These are phyloP conservation scores for Danio albolineatus DNA, from an alignment of 2,797 vertebrate genomes.

Conservation along the genomic window DNA sequence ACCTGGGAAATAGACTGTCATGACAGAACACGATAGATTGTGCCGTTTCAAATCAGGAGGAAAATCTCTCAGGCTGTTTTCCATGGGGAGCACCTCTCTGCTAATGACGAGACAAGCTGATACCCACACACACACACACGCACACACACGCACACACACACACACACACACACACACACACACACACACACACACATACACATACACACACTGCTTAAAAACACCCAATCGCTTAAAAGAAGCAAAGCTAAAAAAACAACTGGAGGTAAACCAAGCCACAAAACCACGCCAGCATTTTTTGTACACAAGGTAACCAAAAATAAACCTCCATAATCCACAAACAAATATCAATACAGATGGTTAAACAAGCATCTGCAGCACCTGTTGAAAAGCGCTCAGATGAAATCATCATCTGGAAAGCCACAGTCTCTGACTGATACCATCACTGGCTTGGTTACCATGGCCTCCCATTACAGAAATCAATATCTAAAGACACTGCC, in stretches of 20 bases:
- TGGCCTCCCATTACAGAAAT: constrained; percentile 63
- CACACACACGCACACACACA: too few relatives aligned
- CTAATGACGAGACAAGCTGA: constrained; percentile 17
- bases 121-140: background rate
- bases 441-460: constrained; percentile 60
- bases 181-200: background rate
- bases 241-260: background rate
- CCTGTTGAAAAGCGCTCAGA: constrained; percentile 25
- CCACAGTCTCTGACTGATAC: constrained; percentile 11
- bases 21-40: background rate
- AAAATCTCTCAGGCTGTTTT: constrained; percentile 19
- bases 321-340: constrained; percentile 35
- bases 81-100: background rate
- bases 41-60: background rate
- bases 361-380: constrained; percentile 35
- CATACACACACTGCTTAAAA: constrained; percentile 1
- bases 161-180: too few relatives aligned
- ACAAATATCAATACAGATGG: constrained; percentile 37
- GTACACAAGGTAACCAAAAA: constrained; percentile 8
- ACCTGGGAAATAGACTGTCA: constrained; percentile 21
- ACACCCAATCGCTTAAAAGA: background rate
- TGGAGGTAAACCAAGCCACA: background rate
- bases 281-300: background rate
- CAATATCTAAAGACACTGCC: constrained; percentile 66
- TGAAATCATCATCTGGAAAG: constrained; percentile 26